Conservation (phyloP, 2,888 invertebrate species). For the Desoria tigrina region DNA sequence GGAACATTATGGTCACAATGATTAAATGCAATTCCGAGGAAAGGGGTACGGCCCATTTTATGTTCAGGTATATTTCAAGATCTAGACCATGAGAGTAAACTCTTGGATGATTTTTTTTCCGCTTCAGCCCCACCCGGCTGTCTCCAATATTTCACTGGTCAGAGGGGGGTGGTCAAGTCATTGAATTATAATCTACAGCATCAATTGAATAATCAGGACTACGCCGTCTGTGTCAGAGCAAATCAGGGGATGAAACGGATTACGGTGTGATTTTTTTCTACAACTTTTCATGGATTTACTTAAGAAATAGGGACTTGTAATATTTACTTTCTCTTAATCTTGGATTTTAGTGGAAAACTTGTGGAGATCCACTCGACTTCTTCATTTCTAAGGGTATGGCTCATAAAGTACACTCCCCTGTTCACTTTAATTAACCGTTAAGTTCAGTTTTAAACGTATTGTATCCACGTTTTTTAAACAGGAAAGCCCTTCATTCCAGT, state of each 20-base stretch:
- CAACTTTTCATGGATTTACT: too few species aligned
- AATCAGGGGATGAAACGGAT: slow-evolving; percentile 45
- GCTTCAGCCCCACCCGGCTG: slow-evolving; percentile 47
- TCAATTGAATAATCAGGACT: slow-evolving; percentile 49
- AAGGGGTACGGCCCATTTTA: slow-evolving; percentile 20
- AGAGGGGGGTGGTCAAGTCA: slow-evolving; percentile 44
- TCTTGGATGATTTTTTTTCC: neutral
- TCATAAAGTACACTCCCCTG: too few species aligned
- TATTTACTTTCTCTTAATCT: neutral
- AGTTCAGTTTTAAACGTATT: too few species aligned
- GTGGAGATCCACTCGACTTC: slow-evolving; percentile 22
- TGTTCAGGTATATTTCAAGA: too few species aligned
- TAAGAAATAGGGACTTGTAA: neutral
- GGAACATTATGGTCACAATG: slow-evolving; percentile 48
- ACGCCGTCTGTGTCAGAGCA: slow-evolving; percentile 44
- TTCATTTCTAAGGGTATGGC: too few species aligned
- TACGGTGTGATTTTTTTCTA: slow-evolving; percentile 33
- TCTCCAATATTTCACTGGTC: slow-evolving; percentile 47
- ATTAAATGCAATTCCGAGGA: slow-evolving; percentile 48
- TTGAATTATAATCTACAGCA: slow-evolving; percentile 42
- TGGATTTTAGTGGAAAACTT: slow-evolving; percentile 39
- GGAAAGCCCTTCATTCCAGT: neutral
- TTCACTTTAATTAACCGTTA: too few species aligned
- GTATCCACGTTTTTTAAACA: too few species aligned
- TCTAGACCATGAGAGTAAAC: neutral